Percentiles rank a stretch among this genome's conserved stretches.
These are phyloP conservation scores for Junonia oenone DNA, from an alignment of 2,888 invertebrate species.

Conservation along the genomic window DNA sequence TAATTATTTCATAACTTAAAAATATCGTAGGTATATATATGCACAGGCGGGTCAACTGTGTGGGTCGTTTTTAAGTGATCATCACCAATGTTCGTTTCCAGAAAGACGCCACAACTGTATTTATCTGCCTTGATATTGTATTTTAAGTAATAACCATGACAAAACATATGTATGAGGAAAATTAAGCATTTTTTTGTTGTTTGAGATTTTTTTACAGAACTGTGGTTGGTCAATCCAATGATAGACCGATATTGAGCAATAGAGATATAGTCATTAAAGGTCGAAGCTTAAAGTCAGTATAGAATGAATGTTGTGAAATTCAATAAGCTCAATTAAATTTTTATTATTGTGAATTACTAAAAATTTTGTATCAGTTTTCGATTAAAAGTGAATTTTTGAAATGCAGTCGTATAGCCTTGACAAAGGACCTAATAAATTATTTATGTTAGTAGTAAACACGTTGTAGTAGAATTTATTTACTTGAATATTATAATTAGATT, in stretches of 20 bases:
- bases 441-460: background rate
- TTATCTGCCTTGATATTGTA: no score
- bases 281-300: constrained; percentile 2
- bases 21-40: no score
- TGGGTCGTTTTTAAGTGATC: no score
- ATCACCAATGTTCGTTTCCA: no score
- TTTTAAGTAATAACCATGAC: no score
- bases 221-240: constrained; percentile 1
- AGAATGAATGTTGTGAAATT: background rate
- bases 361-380: background rate
- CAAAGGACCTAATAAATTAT: background rate
- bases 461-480: background rate
- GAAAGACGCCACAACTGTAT: no score
- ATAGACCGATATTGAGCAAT: constrained; percentile 12
- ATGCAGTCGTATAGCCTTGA: background rate
- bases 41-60: no score
- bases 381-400: background rate
- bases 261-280: constrained; percentile 7
- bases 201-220: no score
- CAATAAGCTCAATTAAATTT: background rate
- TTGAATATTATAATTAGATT: background rate
- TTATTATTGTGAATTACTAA: background rate
- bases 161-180: constrained; percentile 1
- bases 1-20: background rate
- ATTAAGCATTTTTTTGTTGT: background rate